Evolutionary conservation across 2,797 vertebrate species (phyloP).

Genomic region (Sebastolobus alascanus): DNA sequence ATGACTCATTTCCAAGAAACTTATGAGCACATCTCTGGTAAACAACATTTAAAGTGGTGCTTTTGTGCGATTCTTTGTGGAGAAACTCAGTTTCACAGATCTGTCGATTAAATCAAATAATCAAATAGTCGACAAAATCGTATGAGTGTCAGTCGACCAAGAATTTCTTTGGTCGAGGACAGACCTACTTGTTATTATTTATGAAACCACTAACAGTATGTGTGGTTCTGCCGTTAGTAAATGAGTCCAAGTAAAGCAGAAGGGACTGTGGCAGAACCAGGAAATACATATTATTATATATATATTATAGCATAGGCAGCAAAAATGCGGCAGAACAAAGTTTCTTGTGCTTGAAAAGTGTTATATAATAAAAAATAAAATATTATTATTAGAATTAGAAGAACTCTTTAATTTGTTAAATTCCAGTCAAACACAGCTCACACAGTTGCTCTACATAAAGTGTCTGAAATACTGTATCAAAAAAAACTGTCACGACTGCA

Average conservation of each 20-base stretch:
- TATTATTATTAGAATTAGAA: no score
- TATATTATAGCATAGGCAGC: background rate
- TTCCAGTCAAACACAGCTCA: background rate
- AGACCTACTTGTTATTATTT: background rate
- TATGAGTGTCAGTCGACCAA: no score
- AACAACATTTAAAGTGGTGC: no score
- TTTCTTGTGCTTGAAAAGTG: background rate
- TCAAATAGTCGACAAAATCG: no score
- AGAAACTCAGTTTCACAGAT: no score
- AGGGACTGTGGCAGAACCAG: background rate
- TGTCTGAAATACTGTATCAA: background rate
- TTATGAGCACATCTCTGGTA: no score
- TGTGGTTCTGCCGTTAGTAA: background rate
- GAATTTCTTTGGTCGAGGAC: no score
- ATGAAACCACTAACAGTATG: background rate
- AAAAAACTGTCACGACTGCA: background rate
- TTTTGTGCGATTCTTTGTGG: no score
- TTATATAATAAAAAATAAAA: fast-evolving
- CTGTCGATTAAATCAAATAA: no score
- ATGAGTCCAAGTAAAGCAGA: background rate
- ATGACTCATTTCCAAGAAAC: no score
- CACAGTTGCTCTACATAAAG: background rate
- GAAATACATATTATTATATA: background rate
- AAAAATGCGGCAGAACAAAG: background rate
- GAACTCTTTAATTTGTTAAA: background rate